phyloP scores from a whole-genome alignment of 2,888 invertebrate genomes.

The Chrysotoxum bicinctum region DNA sequence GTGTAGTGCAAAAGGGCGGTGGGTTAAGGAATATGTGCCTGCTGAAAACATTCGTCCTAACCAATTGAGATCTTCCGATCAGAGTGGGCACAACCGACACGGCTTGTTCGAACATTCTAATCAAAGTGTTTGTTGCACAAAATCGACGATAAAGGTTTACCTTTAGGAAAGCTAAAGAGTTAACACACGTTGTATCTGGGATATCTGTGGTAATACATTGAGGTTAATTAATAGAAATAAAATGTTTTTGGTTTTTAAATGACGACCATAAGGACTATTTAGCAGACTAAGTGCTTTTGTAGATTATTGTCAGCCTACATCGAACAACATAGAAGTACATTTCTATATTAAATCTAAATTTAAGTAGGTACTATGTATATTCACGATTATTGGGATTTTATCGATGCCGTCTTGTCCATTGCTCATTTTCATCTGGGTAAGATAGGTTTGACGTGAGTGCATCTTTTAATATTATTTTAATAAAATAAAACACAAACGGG shows the following conservation, averaged over 20 bases:
- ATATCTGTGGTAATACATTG: slow-evolving; percentile 51
- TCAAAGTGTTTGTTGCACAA: slow-evolving; percentile 30
- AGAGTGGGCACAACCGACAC: slow-evolving; percentile 60
- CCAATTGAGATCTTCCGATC: slow-evolving; percentile 66
- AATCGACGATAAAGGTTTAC: slow-evolving; percentile 8
- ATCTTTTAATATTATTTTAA: too few species aligned
- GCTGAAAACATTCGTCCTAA: slow-evolving; percentile 43
- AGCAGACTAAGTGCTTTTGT: slow-evolving; percentile 18
- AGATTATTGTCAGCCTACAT: slow-evolving; percentile 7
- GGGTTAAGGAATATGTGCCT: slow-evolving; percentile 13
- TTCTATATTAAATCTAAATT: neutral
- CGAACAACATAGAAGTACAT: neutral
- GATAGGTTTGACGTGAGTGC: too few species aligned
- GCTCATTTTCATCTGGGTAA: neutral
- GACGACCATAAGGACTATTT: neutral
- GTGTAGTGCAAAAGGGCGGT: neutral
- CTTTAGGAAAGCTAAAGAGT: neutral
- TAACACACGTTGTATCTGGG: slow-evolving; percentile 40
- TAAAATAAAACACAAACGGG: too few species aligned
- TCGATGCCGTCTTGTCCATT: neutral
- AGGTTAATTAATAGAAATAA: slow-evolving; percentile 57
- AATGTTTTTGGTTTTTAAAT: slow-evolving; percentile 9
- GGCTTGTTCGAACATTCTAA: slow-evolving; percentile 64
- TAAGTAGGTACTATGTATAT: neutral
- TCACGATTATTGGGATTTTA: neutral